Evolutionary conservation across 2,113 vertebrate species (phyloP), one percentile per base, ranked within the genome.

Genomic region (Aptenodytes patagonicus): DNA sequence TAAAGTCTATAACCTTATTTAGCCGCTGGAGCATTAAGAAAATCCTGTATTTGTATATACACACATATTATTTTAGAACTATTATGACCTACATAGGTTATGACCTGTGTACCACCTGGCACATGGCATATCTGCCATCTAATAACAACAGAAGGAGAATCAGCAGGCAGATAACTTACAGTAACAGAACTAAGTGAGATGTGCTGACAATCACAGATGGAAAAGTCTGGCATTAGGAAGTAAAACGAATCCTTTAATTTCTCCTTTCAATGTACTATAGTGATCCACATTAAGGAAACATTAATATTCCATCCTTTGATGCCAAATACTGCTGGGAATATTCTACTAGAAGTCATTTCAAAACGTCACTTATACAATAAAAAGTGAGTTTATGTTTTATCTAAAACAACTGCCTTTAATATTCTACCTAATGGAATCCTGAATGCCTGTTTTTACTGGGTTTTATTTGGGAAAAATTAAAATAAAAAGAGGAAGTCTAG

Each of bases 81-180:
- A 70, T 70, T 75, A n/a, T 87, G 94, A 94, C 93, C 90, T 94
- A 83, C 71, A 76, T 49, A 83, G 90, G 76, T 69, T 73, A 32
- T 95, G 96, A 97, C 93, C 96, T 89, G 58, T 9, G 16, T 47
- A 94, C 44, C 70, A 93, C 89, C 79, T 87, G 83, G 95, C 97
- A 97, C 93, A 71, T 64, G 91, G 89, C 65, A 68, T 55, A 83
- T 93, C 69, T 97, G 92, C 92, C 93, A 76, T 91, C 93, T 94
- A 94, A 87, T 91, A 95, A 95, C 83, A 95, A 90, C 97, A 97
- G 96, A 97, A 97, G 97, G 97, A 78, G 46, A 96, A 83, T 90
- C 96, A 96, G 96, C 97, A 97, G 96, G 97, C 93, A 93, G 88
- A 87, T 82, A 96, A 95, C 89, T 90, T 89, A 64, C 46, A 95